Percentiles rank a stretch among this genome's conserved stretches.
phyloP scores from a whole-genome alignment of 37 sponge, comb jelly and placozoan species.

The Eunapius fragilis region DNA sequence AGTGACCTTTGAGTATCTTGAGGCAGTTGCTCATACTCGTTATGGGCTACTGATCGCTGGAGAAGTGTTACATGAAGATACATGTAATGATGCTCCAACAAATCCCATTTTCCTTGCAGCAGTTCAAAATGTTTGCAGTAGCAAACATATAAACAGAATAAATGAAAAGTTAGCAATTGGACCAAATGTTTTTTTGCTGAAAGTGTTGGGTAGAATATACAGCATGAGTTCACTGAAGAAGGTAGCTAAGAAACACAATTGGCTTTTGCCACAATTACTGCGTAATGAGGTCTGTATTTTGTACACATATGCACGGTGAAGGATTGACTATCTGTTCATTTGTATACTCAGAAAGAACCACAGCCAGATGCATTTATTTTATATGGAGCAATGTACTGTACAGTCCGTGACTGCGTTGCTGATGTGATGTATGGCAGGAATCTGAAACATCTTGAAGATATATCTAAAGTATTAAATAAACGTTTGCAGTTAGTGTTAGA shows the following conservation, averaged over 20 bases:
- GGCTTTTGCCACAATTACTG: conserved; percentile 47
- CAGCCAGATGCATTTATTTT: conserved; percentile 58
- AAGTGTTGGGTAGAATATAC: conserved; percentile 57
- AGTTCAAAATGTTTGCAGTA: conserved; percentile 19
- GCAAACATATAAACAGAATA: conserved; percentile 7
- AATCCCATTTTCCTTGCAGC: not conserved
- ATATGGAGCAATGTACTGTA: conserved; percentile 32
- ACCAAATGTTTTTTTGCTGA: conserved; percentile 52
- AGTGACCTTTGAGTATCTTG: not conserved
- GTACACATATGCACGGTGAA: not conserved
- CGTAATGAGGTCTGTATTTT: not conserved
- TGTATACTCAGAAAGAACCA: conserved; percentile 27
- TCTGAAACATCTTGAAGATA: conserved; percentile 14
- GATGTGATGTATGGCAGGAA: conserved; percentile 40
- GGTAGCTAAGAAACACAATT: conserved; percentile 10
- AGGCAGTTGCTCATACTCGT: not conserved
- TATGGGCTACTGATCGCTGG: not conserved
- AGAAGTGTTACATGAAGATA: not conserved
- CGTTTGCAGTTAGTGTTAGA: no score
- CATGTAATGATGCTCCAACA: not conserved
- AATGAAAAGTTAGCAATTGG: conserved; percentile 10
- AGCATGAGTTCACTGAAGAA: conserved; percentile 40
- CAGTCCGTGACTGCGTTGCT: conserved; percentile 35
- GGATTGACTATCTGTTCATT: not conserved
- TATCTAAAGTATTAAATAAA: not conserved